Evolutionary conservation across 2,888 invertebrate genomes (phyloP), one percentile per base, ranked within the genome.

Genomic region (Orchestes rusci): DNA sequence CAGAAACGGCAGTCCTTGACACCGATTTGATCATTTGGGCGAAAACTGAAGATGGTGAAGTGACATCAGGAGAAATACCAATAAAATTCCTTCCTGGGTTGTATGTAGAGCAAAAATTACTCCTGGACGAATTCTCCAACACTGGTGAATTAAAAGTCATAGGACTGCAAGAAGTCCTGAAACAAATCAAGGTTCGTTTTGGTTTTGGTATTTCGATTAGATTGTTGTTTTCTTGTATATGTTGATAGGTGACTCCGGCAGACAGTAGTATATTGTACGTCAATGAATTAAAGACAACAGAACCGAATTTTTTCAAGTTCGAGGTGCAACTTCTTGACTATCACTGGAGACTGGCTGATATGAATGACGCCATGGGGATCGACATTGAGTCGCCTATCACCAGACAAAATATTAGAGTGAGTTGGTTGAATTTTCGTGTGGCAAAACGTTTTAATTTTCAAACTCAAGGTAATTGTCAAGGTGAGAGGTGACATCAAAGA

Each of bases 121-220:
- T 35, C 33, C 45, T 63, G 12, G 49, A 50, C 13, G 59, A 61
- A 34, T 50, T 38, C 17, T 54, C 52, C 33, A 50, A 36, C 37
- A 51, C 53, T 2, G 65, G 58, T 2, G 56, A 56, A 27, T 49
- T 77, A 30, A 57, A 63, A 16, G 61, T 77, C 37, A 69, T 68
- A 53, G 82, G 81, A 3, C 62, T 78, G 39, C 70, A 73, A 33
- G 66, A 70, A 57, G 74, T 80, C 15, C 64, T 82, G 43, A 69
- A 73, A 44, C 71, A 75, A 59, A 63, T 79, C 33, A 64, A 69
- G 62, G 75, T 75, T 62, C 51, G 42, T 33, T n/a, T 31, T 2
- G 23, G 20, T 3, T 13, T 3, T 35, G 29, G 8, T 37, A 27
- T 30, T 32, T 13, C 16, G 5, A 16, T 13, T n/a, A 5, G 7